Percentiles rank a stretch among this genome's conserved stretches.
Conservation (phyloP, 2,113 vertebrate genomes). For the Istiophorus platypterus region DNA sequence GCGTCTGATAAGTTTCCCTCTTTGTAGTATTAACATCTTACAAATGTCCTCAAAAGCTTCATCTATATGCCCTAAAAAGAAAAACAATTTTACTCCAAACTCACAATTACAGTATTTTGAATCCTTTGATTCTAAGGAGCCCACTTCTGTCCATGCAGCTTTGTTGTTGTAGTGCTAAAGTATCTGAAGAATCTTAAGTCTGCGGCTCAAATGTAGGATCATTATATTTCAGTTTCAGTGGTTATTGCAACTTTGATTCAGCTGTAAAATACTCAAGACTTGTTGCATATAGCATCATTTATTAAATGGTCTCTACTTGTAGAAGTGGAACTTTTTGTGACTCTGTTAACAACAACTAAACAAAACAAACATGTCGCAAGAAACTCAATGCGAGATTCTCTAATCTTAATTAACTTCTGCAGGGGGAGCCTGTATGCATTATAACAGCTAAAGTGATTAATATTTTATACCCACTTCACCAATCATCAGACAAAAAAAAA, state of each 20-base stretch:
- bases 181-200: slow-evolving; percentile 12
- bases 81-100: not conserved
- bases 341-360: not conserved
- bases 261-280: not conserved
- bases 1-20: slow-evolving; percentile 40
- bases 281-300: not conserved
- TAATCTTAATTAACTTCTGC: slow-evolving; percentile 41
- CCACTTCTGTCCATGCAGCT: not conserved
- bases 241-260: slow-evolving; percentile 37
- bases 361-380: not conserved
- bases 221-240: not conserved
- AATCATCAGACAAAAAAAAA: not conserved
- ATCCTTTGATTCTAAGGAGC: not conserved
- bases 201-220: slow-evolving; percentile 15
- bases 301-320: not conserved
- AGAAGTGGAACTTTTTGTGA: slow-evolving; percentile 6
- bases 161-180: not conserved
- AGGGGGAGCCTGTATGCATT: not conserved
- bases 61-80: not conserved
- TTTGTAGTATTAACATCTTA: slow-evolving; percentile 38
- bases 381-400: slow-evolving; percentile 22
- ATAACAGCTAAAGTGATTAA: slow-evolving; percentile 27
- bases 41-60: slow-evolving; percentile 23
- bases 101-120: not conserved
- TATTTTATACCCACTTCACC: slow-evolving; percentile 2